These are phyloP conservation scores for Sebastes wilsoni DNA, from an alignment of 2,797 vertebrate genomes.

Conservation along the genomic window DNA sequence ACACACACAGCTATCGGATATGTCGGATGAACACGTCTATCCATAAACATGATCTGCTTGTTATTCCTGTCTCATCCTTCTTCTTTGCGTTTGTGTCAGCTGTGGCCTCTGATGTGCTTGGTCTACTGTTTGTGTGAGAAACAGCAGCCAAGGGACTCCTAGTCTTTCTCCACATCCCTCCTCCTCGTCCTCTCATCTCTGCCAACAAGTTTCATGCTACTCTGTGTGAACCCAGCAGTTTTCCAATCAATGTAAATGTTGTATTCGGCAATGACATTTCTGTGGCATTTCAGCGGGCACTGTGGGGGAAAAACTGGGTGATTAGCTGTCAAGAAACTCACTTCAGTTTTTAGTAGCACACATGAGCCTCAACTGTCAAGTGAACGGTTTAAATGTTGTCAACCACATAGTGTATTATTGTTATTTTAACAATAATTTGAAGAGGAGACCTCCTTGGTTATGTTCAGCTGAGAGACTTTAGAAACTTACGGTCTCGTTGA, in stretches of 20 bases:
- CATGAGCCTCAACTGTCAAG: constrained; percentile 39
- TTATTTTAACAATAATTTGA: constrained; percentile 29
- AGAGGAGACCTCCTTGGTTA: constrained; percentile 1
- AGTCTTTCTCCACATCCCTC: constrained; percentile 33
- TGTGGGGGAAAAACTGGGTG: constrained; percentile 15
- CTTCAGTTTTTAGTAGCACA: constrained; percentile 47
- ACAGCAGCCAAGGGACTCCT: constrained; percentile 74
- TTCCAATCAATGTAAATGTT: constrained; percentile 60
- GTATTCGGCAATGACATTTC: constrained; percentile 67
- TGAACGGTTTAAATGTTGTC: constrained; percentile 36
- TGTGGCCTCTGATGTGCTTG: constrained; percentile 72
- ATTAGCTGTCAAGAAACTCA: constrained; percentile 62
- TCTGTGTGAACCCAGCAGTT: constrained; percentile 72
- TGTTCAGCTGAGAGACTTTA: constrained; percentile 36
- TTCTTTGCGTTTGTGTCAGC: constrained; percentile 70
- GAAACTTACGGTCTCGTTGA: constrained; percentile 22
- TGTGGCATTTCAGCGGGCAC: constrained; percentile 59
- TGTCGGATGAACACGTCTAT: constrained; percentile 32
- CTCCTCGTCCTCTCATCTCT: constrained; percentile 20
- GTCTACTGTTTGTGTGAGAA: constrained; percentile 58
- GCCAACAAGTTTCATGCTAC: constrained; percentile 76
- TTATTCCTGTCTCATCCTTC: constrained; percentile 66
- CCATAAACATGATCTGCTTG: constrained; percentile 73
- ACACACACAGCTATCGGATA: constrained; percentile 25
- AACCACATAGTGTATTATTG: constrained; percentile 13